These are phyloP conservation scores for Papilio machaon DNA, from an alignment of 1,140 invertebrate genomes.

Conservation along the genomic window DNA sequence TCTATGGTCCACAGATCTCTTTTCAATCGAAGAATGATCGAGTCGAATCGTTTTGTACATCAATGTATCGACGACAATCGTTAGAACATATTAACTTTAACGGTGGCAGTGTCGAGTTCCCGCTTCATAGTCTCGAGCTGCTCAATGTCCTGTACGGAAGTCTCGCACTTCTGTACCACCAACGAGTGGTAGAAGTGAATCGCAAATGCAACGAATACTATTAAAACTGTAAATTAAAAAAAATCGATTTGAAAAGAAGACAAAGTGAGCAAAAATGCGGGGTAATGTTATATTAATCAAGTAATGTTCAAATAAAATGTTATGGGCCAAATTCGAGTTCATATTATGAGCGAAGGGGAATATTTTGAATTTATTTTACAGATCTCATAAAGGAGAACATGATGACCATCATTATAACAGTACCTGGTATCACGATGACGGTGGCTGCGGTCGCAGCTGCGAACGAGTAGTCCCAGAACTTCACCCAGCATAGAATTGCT, in stretches of 20 bases:
- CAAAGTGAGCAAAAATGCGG: no score
- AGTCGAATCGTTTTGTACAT: not conserved
- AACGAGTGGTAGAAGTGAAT: conserved; percentile 95
- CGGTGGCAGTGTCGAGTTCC: conserved; percentile 84
- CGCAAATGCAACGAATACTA: conserved; percentile 94
- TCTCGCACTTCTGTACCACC: conserved; percentile 91
- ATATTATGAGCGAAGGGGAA: no score
- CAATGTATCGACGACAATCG: not conserved
- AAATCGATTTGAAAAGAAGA: conserved; percentile 24
- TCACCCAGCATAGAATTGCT: conserved; percentile 95
- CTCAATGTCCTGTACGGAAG: conserved; percentile 85
- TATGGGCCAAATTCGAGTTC: no score
- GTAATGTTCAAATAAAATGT: no score
- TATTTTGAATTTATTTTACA: conserved; percentile 19
- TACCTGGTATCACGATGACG: conserved; percentile 91
- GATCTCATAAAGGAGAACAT: not conserved
- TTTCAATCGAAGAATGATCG: conserved; percentile 11
- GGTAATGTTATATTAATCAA: no score
- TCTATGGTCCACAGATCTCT: conserved; percentile 9
- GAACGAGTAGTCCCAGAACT: conserved; percentile 91
- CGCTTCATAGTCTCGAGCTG: conserved; percentile 88
- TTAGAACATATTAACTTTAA: conserved; percentile 74
- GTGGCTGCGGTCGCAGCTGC: conserved; percentile 92
- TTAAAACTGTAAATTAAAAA: conserved; percentile 83
- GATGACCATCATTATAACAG: not conserved